Base-by-base conservation (phyloP, 2,888 invertebrate species). In the Allophyes oxyacanthae region DNA sequence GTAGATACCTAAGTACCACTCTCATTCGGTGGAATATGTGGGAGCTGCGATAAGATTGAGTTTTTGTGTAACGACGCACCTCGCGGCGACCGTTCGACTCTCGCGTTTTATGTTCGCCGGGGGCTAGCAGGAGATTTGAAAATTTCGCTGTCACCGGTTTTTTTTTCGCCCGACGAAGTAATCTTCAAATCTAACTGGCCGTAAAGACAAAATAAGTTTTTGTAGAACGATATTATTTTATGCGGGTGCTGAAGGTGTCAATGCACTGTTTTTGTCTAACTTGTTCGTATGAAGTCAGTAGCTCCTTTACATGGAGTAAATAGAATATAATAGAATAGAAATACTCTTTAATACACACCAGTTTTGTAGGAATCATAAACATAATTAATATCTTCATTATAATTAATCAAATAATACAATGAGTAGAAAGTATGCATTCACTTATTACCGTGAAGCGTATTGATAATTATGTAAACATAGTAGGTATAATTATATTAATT, bases 121-220 rank as follows among this genome's bases (percentile, higher is more conserved):
- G 70, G 81, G 82, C 73, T 67, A 73, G 65, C 70, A 53, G 62
- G 80, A 79, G 79, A 77, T 83, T 85, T 81, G 74, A 77, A 84
- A 84, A 83, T 82, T 82, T 77, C 81, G 86, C 84, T 84, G 88
- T 84, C 88, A 88, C 85, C 83, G 82, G 84, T 79, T 83, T 87
- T 84, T 87, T 84, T 82, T 80, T 77, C 66, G 72, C 65, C 75
- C 75, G 81, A 73, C 74, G 69, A 68, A 82, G 81, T 85, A 87
- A 90, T 89, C 90, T 88, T 79, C 79, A 80, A 86, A 88, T 87
- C 84, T 85, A 86, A 90, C 89, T 88, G 87, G 82, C 83, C 82
- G 83, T 90, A 91, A 90, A 87, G 79, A 82, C 77, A 69, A 79
- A 87, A 86, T 84, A 83, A 81, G 80, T 79, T 82, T 79, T 62